phyloP scores from a whole-genome alignment of 1,140 invertebrate genomes.

The Matsumurasca onukii region DNA sequence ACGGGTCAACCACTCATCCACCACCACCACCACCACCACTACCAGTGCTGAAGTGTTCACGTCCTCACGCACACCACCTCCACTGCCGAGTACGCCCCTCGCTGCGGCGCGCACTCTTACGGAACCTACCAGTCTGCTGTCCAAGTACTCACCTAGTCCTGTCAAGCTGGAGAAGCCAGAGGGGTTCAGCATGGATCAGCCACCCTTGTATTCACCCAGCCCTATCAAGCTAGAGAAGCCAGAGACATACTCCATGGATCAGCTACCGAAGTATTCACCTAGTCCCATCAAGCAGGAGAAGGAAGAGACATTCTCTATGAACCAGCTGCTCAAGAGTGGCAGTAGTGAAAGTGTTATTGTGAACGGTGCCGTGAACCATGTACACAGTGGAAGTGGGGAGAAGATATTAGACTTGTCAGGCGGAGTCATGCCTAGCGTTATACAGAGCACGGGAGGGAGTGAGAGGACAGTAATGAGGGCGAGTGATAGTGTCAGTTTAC shows the following conservation, averaged over 20 bases:
- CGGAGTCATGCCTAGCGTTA: slow-evolving; percentile 4
- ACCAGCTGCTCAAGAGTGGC: background rate
- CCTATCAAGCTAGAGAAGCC: background rate
- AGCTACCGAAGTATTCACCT: too few relatives aligned
- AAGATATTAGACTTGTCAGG: slow-evolving; percentile 30
- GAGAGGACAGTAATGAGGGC: slow-evolving; percentile 1
- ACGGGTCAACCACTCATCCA: too few relatives aligned
- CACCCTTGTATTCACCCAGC: too few relatives aligned
- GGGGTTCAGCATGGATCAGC: slow-evolving; percentile 9
- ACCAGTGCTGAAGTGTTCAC: too few relatives aligned
- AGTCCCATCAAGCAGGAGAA: background rate
- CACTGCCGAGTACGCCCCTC: too few relatives aligned
- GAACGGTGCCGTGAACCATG: slow-evolving; percentile 16
- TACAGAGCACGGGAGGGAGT: slow-evolving; percentile 9
- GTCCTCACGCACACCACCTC: too few relatives aligned
- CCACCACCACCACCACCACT: too few relatives aligned
- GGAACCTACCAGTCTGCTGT: too few relatives aligned
- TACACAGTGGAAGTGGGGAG: background rate
- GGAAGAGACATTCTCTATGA: slow-evolving; percentile 6
- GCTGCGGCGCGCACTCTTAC: too few relatives aligned
- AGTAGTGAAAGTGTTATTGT: background rate
- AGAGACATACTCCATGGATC: slow-evolving; percentile 13
- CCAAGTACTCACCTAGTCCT: too few relatives aligned
- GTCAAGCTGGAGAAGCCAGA: background rate
- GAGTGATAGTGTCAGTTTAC: slow-evolving; percentile 1